These are phyloP conservation scores for Agrotis ipsilon DNA, from an alignment of 2,888 invertebrate genomes.

Conservation along the genomic window DNA sequence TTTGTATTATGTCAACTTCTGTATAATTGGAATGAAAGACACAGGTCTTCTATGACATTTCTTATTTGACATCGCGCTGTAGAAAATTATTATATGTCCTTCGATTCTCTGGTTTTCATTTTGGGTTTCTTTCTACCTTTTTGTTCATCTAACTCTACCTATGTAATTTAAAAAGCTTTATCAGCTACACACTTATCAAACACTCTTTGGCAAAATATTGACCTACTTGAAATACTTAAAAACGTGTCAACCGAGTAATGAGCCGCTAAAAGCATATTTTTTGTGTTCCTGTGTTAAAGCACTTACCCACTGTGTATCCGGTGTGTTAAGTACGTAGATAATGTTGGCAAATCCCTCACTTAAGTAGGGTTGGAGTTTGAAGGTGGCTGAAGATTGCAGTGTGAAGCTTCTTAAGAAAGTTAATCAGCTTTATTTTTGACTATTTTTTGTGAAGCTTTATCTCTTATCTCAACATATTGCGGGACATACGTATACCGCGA, in stretches of 20 bases:
- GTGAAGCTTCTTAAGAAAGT: not conserved
- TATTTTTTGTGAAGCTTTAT: not conserved
- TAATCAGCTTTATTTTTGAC: not conserved
- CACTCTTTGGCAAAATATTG: conserved; percentile 12
- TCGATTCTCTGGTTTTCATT: too few species aligned
- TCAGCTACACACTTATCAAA: not conserved
- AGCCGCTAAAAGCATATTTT: conserved; percentile 65
- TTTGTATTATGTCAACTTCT: too few species aligned
- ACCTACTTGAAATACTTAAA: conserved; percentile 21
- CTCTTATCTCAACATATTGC: not conserved
- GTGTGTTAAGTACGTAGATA: conserved; percentile 62
- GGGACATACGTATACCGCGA: too few species aligned
- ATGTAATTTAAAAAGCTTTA: not conserved
- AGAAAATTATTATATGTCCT: too few species aligned
- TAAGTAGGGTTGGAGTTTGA: conserved; percentile 13
- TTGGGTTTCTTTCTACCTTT: not conserved
- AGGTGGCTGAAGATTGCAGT: not conserved
- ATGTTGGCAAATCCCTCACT: conserved; percentile 62
- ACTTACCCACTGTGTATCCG: conserved; percentile 42
- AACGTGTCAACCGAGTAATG: conserved; percentile 50
- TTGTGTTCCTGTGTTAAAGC: conserved; percentile 56
- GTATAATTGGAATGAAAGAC: too few species aligned
- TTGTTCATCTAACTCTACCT: too few species aligned
- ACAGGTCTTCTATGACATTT: too few species aligned
- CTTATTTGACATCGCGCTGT: too few species aligned